phyloP scores from a whole-genome alignment of 2,113 vertebrate species.

The Lampris incognitus region DNA sequence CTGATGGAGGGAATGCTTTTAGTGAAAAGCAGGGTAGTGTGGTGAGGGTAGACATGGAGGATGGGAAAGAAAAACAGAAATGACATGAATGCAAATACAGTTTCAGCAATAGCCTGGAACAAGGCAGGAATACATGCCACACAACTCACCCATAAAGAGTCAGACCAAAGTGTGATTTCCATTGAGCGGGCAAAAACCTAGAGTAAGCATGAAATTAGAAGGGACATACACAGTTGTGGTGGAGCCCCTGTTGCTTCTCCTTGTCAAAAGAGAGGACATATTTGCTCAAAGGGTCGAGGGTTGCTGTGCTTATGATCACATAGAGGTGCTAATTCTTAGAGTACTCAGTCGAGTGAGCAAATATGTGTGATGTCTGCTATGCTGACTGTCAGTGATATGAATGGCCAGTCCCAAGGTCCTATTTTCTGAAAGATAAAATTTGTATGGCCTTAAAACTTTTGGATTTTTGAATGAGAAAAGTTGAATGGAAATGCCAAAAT shows the following conservation, averaged over 20 bases:
- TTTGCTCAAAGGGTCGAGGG: constrained; percentile 28
- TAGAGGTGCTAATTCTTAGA: constrained; percentile 40
- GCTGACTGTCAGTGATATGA: constrained; percentile 29
- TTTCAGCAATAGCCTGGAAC: constrained; percentile 11
- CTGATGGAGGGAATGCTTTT: constrained; percentile 61
- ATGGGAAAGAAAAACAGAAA: constrained; percentile 44
- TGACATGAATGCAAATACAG: constrained; percentile 53
- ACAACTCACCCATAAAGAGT: not conserved
- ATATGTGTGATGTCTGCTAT: constrained; percentile 6
- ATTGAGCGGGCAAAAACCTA: constrained; percentile 35
- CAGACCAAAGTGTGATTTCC: constrained; percentile 31
- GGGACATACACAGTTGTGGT: constrained; percentile 24
- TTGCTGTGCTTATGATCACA: constrained; percentile 22
- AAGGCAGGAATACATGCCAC: constrained; percentile 6
- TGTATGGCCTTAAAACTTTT: too few relatives aligned
- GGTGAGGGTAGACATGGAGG: constrained; percentile 37
- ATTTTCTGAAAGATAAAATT: too few relatives aligned
- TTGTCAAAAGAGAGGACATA: constrained; percentile 14
- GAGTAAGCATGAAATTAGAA: constrained; percentile 38
- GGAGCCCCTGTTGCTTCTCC: not conserved
- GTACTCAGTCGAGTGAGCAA: constrained; percentile 36
- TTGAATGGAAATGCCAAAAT: too few relatives aligned
- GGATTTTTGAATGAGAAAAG: too few relatives aligned
- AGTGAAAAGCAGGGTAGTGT: constrained; percentile 27
- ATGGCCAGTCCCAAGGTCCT: not conserved